Evolutionary conservation across 2,888 invertebrate genomes (phyloP), one percentile per base, ranked within the genome.

Genomic region (Tillus elongatus): DNA sequence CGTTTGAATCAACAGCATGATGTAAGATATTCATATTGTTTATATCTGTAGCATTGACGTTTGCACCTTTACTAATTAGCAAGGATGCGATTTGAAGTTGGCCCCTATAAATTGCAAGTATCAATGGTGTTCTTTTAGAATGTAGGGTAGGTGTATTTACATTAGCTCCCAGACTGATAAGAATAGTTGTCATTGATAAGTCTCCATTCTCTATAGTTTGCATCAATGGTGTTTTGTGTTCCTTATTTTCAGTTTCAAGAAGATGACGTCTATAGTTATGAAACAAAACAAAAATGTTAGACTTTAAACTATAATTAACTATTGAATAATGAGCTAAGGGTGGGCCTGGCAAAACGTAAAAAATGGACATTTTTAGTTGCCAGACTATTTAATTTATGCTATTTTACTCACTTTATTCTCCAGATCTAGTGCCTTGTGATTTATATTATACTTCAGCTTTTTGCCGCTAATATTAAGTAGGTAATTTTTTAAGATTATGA

Each of bases 1-100:
- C 52, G 39, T 69, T 55, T 0, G 72, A 69, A 59, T 74, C 74
- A 2, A 70, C 72, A 1, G 74, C 74, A 51, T 68, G 69, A 55
- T 75, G 74, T 42, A 74, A 65, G 8, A 63, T 61, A 4, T 68
- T 69, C 1, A 73, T 61, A 0, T 62, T 67, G 50, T 73, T 74
- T 13, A 68, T 49, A 46, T 74, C 74, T 0, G 53, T 47, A 15
- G 44, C 37, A 12, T 46, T 35, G n/a, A 66, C 50, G 41, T 69
- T 56, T 6, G 72, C 72, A 1, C 71, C 72, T 31, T 58, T 67
- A n/a, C 71, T 71, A 2, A 73, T 46, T 24, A 74, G 58, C 2
- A 68, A 50, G 8, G 63, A 60, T 0, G 61, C 63, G 11, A 72
- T 56, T 15, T 61, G 51, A 1, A 62, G 30, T 29, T 59, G 48